phyloP scores from a whole-genome alignment of 1,140 invertebrate genomes.

The Lucilia sericata region DNA sequence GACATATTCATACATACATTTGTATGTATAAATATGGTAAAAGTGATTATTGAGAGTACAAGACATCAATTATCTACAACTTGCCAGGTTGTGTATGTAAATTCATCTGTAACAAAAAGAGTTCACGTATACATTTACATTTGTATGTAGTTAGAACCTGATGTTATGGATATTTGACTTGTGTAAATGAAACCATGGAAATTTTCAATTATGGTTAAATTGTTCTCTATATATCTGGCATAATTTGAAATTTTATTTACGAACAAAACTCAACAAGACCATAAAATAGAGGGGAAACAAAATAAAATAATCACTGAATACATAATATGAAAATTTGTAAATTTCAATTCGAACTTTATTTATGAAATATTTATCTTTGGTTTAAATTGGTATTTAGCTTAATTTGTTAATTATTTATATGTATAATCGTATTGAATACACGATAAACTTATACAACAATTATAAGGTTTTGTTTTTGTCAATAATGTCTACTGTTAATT shows the following conservation, averaged over 20 bases:
- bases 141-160: not conserved
- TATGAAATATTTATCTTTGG: not conserved
- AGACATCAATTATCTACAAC: constrained; percentile 10
- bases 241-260: not conserved
- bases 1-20: not conserved
- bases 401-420: no score
- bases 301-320: not conserved
- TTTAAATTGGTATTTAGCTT: not conserved
- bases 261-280: not conserved
- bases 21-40: not conserved
- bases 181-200: constrained; percentile 23
- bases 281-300: not conserved
- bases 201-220: constrained; percentile 18
- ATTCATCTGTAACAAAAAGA: not conserved
- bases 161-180: not conserved
- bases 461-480: no score
- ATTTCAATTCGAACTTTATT: not conserved
- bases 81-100: not conserved
- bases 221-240: not conserved
- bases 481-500: no score
- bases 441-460: no score
- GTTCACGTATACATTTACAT: not conserved
- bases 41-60: constrained; percentile 20
- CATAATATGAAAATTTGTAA: not conserved
- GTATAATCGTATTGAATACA: no score